Evolutionary conservation across 2,888 invertebrate species (phyloP).

Genomic region (Acleris emargana): DNA sequence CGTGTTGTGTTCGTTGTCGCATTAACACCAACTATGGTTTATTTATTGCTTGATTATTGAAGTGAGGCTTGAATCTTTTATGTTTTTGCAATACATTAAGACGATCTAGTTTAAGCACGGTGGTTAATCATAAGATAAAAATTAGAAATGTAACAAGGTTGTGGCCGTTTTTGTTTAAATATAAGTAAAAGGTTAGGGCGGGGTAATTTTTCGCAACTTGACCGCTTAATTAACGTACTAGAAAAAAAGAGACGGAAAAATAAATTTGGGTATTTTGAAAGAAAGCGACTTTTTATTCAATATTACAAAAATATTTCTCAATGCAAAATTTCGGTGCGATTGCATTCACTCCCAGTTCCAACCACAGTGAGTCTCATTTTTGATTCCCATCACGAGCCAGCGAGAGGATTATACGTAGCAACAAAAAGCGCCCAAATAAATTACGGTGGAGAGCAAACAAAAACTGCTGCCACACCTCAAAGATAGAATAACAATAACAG

Average conservation of each 20-base stretch:
- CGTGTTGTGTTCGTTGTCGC: constrained; percentile 26
- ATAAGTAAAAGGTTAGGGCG: no score
- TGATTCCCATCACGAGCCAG: constrained; percentile 41
- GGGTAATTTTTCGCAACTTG: no score
- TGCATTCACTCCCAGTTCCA: constrained; percentile 41
- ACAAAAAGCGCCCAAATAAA: constrained; percentile 66
- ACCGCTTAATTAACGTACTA: no score
- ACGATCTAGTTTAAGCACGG: not conserved
- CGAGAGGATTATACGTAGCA: constrained; percentile 53
- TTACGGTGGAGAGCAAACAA: constrained; percentile 61
- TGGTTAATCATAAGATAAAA: not conserved
- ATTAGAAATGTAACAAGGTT: no score
- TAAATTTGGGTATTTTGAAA: not conserved
- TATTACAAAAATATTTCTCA: not conserved
- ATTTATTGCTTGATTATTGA: constrained; percentile 34
- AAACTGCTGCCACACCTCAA: constrained; percentile 66
- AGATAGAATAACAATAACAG: constrained; percentile 75
- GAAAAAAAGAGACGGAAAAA: no score
- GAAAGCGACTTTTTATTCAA: constrained; percentile 14
- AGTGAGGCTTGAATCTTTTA: constrained; percentile 22
- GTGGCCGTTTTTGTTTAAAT: no score
- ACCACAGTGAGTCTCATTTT: constrained; percentile 43
- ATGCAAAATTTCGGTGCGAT: not conserved
- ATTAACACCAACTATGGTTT: constrained; percentile 32
- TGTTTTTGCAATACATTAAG: constrained; percentile 28